Evolutionary conservation across 2,888 invertebrate genomes (phyloP).

Genomic region (Ceraclea dissimilis): DNA sequence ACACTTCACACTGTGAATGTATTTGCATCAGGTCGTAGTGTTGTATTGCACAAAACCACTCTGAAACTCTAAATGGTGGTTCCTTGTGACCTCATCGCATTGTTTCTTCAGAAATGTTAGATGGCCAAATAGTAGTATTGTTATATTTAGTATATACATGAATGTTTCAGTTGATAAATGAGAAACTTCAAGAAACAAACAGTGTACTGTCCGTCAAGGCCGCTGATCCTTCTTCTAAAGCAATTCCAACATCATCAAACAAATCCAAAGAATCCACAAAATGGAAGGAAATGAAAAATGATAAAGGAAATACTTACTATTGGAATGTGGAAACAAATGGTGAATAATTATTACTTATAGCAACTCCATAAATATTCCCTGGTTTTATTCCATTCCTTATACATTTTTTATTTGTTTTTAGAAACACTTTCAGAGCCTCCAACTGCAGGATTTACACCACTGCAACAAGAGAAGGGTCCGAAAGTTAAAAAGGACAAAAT

Average conservation of each 20-base stretch:
- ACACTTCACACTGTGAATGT: too few relatives aligned
- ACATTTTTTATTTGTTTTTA: too few relatives aligned
- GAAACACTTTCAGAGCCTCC: constrained; percentile 75
- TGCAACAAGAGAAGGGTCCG: neutral
- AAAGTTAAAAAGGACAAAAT: neutral
- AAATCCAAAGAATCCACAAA: constrained; percentile 22
- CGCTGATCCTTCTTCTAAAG: constrained; percentile 20
- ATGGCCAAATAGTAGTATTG: too few relatives aligned
- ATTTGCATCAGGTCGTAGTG: too few relatives aligned
- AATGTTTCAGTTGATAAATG: constrained; percentile 24
- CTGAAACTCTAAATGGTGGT: too few relatives aligned
- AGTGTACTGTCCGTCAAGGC: constrained; percentile 29
- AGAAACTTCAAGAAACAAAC: constrained; percentile 21
- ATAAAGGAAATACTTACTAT: constrained; percentile 74
- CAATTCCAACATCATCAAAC: constrained; percentile 1
- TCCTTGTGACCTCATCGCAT: too few relatives aligned
- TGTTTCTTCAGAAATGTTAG: too few relatives aligned
- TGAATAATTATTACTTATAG: constrained; percentile 33
- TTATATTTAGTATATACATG: too few relatives aligned
- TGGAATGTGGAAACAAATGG: constrained; percentile 82
- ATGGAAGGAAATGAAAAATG: constrained; percentile 75
- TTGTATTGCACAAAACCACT: too few relatives aligned
- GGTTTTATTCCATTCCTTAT: too few relatives aligned
- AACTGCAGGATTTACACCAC: constrained; percentile 51
- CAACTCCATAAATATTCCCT: too few relatives aligned